Conservation (phyloP, 64 coral and sea anemone genomes). For the Porites australiensis region DNA sequence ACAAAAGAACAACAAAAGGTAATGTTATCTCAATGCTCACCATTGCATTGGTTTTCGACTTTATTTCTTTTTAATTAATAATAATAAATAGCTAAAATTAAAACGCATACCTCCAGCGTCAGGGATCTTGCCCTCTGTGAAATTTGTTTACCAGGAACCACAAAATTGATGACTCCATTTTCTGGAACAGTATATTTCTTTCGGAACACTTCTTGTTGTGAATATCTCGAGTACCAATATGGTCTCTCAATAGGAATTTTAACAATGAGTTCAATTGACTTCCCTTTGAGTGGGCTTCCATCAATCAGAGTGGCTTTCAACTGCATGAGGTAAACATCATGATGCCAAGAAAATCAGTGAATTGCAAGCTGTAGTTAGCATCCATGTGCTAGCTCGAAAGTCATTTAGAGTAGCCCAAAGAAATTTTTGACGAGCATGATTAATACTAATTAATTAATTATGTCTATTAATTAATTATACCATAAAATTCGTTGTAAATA, state of each 20-base stretch:
- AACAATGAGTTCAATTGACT: background rate
- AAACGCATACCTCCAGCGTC: background rate
- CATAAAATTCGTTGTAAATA: no score
- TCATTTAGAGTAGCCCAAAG: no score
- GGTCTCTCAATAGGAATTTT: background rate
- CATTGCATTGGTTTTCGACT: no score
- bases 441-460: no score
- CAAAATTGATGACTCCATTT: conserved; percentile 37
- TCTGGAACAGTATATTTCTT: background rate
- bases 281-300: conserved; percentile 40
- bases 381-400: background rate
- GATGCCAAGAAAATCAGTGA: background rate
- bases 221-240: background rate
- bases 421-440: no score
- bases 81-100: no score
- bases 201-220: background rate
- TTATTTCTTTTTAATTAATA: no score
- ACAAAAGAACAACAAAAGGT: no score
- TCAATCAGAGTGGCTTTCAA: conserved; percentile 19
- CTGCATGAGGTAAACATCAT: background rate
- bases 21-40: no score
- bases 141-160: conserved; percentile 1
- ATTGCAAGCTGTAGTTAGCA: background rate
- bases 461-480: no score
- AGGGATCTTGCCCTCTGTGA: background rate